Evolutionary conservation across 2,113 vertebrate species (phyloP).

Genomic region (Lagopus leucura): DNA sequence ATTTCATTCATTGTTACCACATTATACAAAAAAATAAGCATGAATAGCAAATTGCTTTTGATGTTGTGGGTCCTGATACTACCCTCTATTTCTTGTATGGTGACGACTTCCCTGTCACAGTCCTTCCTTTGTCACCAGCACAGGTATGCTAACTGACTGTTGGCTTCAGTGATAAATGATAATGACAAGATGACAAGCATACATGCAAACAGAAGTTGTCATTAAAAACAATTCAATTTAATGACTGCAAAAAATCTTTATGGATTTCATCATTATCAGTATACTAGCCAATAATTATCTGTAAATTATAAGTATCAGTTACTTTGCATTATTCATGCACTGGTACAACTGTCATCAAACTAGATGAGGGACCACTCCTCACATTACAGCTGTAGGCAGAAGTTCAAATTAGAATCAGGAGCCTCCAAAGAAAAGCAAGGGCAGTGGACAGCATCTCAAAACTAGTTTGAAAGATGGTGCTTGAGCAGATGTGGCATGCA

Average conservation of each 20-base stretch:
- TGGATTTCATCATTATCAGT: slow-evolving; percentile 7
- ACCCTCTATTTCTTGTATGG: not conserved
- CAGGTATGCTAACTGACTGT: not conserved
- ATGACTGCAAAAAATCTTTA: not conserved
- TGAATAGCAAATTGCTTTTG: not conserved
- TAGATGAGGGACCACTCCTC: not conserved
- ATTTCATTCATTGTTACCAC: not conserved
- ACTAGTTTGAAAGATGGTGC: not conserved
- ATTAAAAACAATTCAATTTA: not conserved
- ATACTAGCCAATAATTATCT: not conserved
- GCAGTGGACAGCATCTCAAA: not conserved
- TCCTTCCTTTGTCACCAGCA: not conserved
- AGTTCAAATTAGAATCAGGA: not conserved
- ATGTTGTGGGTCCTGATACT: not conserved
- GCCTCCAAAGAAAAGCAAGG: not conserved
- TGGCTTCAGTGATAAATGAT: not conserved
- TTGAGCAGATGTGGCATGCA: not conserved
- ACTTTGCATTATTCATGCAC: not conserved
- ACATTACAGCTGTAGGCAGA: not conserved
- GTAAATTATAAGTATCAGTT: not conserved
- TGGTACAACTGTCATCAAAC: not conserved
- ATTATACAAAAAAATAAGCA: not conserved
- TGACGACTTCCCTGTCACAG: not conserved
- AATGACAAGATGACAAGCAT: not conserved
- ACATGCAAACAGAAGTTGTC: not conserved